Evolutionary conservation across 2,888 invertebrate species (phyloP), one percentile per base, ranked within the genome.

Genomic region (Drosophila rellima): DNA sequence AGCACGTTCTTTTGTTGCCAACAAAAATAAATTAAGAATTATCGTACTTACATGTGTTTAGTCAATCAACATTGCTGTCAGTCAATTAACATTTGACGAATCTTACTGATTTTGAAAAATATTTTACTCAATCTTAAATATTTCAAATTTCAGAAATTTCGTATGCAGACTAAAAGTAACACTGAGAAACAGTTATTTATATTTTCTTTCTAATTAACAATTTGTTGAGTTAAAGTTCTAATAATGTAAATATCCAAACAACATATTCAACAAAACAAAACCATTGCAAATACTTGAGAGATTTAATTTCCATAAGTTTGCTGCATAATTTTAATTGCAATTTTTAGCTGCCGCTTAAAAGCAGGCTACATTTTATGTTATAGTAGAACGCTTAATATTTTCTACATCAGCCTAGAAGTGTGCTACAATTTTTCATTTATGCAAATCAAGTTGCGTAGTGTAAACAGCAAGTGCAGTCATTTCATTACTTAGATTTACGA

Each of bases 1-100:
- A 74, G 54, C 88, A 89, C 89, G 84, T 87, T 87, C 69, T 55
- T 55, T 26, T 59, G 64, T 63, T 56, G 51, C 40, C 51, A 52
- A 56, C 42, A 64, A 40, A 70, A 69, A 71, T 81, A 79, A 78
- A 74, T 69, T 52, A 70, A 68, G 60, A 77, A 73, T 54, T 59
- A 80, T 56, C 40, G 50, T 44, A 50, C 23, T 65, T 61, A 50
- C 70, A 45, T 60, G 26, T 33, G 39, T 45, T 40, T 31, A 37
- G 17, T 45, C 56, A 45, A 45, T 56, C 44, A 45, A 26, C 54
- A 70, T 37, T 55, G 29, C 10, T 59, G 63, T 35, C 54, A 57
- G 15, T 18, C 40, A 26, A 62, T 76, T 55, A 76, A 11, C 42
- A 47, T 35, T 48, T 11, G 8, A 59, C 42, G 33, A 11, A 39